Evolutionary conservation across 2,113 vertebrate species (phyloP).

Genomic region (Lampris megalopsis): DNA sequence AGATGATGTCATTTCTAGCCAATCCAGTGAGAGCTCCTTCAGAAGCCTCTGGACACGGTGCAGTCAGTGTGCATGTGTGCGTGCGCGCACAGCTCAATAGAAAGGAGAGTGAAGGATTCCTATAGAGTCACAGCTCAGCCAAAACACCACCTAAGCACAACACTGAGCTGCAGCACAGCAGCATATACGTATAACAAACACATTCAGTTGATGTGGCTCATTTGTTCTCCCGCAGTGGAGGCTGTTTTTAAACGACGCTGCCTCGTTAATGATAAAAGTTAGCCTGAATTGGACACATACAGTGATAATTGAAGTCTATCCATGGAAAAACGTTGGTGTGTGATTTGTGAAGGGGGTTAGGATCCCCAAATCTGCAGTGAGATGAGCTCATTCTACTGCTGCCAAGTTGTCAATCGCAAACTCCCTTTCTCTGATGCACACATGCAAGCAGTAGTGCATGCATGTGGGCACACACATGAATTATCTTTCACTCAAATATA

Average conservation of each 20-base stretch:
- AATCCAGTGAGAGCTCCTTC: conserved; percentile 67
- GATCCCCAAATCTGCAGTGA: not conserved
- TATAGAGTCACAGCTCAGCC: not conserved
- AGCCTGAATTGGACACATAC: too few species aligned
- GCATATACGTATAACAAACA: not conserved
- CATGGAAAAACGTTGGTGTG: too few species aligned
- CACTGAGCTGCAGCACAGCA: not conserved
- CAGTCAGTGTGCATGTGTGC: not conserved
- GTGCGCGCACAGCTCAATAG: conserved; percentile 1
- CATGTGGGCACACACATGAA: too few species aligned
- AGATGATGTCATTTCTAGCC: conserved; percentile 82
- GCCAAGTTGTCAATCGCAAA: not conserved
- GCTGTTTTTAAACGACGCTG: too few species aligned
- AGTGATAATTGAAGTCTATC: too few species aligned
- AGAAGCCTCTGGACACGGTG: not conserved
- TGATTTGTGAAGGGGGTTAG: too few species aligned
- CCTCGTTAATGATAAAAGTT: too few species aligned
- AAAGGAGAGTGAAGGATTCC: not conserved
- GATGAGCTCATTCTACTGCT: conserved; percentile 7
- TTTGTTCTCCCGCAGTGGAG: too few species aligned
- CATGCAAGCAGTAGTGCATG: not conserved
- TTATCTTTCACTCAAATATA: too few species aligned
- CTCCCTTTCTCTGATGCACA: not conserved
- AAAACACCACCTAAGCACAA: not conserved
- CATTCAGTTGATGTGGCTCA: not conserved